Evolutionary conservation across 2,113 vertebrate species (phyloP).

Genomic region (Actinemys pallida): DNA sequence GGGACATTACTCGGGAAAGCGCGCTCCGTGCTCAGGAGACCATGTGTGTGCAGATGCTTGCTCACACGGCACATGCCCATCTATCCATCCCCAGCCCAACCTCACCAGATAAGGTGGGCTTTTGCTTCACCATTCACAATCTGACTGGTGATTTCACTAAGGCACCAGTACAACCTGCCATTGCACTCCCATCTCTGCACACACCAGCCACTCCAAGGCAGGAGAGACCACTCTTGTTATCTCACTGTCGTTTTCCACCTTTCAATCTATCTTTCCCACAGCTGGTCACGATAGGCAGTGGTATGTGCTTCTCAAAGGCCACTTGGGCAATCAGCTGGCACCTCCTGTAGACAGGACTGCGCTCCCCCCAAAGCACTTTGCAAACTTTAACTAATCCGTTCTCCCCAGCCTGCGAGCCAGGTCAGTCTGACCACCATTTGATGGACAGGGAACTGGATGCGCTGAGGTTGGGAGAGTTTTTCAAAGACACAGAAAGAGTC

Average conservation of each 20-base stretch:
- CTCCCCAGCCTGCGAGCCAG: neutral
- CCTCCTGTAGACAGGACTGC: neutral
- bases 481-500: neutral
- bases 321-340: neutral
- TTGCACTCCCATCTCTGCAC: neutral
- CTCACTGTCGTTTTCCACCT: neutral
- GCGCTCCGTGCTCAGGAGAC: neutral
- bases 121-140: accelerated
- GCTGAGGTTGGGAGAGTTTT: neutral
- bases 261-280: neutral
- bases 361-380: neutral
- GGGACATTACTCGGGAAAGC: accelerated
- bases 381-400: neutral
- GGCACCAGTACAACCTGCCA: neutral
- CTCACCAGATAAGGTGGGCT: accelerated
- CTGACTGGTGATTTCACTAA: neutral
- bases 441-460: neutral
- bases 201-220: neutral
- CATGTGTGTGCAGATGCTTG: neutral
- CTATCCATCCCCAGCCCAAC: neutral
- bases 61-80: neutral
- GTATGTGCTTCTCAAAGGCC: neutral
- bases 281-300: neutral
- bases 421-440: neutral
- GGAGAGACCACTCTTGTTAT: neutral